A percentile compares a stretch with the other conserved stretches of the same genome.
These are phyloP conservation scores for Gadus chalcogrammus DNA, from an alignment of 2,113 vertebrate species.

Conservation along the genomic window DNA sequence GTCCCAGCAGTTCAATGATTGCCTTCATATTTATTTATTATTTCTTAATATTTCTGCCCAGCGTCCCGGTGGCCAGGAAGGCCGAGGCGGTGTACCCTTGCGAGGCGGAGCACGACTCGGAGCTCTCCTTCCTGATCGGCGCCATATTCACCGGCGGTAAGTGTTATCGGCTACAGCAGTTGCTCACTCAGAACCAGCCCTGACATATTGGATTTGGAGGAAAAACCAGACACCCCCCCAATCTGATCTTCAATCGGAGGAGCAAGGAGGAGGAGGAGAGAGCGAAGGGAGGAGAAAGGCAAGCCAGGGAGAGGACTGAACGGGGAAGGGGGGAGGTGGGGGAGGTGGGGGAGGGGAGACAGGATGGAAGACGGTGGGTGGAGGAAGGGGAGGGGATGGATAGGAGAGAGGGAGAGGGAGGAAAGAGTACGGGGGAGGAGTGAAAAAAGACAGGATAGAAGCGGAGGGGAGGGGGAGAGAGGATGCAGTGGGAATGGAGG, in stretches of 20 bases:
- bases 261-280: conserved; percentile 41
- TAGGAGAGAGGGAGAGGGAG: conserved; percentile 31
- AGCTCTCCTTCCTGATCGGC: conserved; percentile 93
- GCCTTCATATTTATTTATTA: conserved; percentile 66
- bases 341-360: background rate
- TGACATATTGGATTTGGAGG: conserved; percentile 72
- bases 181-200: conserved; percentile 59
- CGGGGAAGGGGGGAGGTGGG: too few relatives aligned
- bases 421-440: too few relatives aligned
- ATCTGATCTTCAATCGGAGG: conserved; percentile 68
- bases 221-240: conserved; percentile 57
- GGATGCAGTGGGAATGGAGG: too few relatives aligned
- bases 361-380: background rate
- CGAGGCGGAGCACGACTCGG: conserved; percentile 93
- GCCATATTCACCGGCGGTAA: conserved; percentile 96
- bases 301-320: too few relatives aligned
- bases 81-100: conserved; percentile 94
- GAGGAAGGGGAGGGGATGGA: conserved; percentile 33
- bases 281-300: conserved; percentile 21
- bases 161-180: conserved; percentile 72
- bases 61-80: conserved; percentile 75
- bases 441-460: background rate
- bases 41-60: conserved; percentile 38
- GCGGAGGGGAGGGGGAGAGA: background rate
- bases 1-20: conserved; percentile 70